These are phyloP conservation scores for Potamilus streckersoni DNA, from an alignment of 1,140 invertebrate species.

Conservation along the genomic window DNA sequence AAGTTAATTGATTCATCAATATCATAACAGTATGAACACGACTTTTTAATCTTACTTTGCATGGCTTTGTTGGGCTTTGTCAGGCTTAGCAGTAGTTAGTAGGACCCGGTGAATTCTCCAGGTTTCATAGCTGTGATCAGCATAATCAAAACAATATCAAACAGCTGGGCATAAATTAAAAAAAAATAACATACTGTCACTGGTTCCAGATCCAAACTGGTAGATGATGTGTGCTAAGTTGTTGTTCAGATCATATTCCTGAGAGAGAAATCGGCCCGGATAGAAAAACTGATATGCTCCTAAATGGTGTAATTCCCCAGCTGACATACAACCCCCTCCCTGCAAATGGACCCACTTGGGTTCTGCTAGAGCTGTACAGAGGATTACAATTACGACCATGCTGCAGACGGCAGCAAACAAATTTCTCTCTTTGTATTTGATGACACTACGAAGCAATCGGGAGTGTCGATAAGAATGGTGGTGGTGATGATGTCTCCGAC, in stretches of 20 bases:
- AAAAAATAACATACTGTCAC: slow-evolving; percentile 43
- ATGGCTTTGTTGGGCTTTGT: too few species aligned
- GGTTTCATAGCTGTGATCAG: slow-evolving; percentile 63
- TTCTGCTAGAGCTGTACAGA: slow-evolving; percentile 60
- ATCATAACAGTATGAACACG: too few species aligned
- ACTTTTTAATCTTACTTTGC: too few species aligned
- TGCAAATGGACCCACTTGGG: slow-evolving; percentile 55
- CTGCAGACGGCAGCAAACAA: slow-evolving; percentile 58
- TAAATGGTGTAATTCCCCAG: slow-evolving; percentile 42
- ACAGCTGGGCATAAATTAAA: slow-evolving; percentile 57
- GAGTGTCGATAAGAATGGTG: slow-evolving; percentile 28
- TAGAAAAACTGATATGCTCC: slow-evolving; percentile 62
- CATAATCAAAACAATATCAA: slow-evolving; percentile 61
- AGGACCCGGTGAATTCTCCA: slow-evolving; percentile 45
- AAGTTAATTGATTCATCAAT: too few species aligned
- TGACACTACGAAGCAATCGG: slow-evolving; percentile 34
- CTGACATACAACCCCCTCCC: slow-evolving; percentile 44
- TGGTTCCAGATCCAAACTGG: slow-evolving; percentile 40
- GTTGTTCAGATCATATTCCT: slow-evolving; percentile 12
- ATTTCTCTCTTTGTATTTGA: slow-evolving; percentile 59
- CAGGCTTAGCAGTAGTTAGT: too few species aligned
- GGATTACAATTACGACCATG: slow-evolving; percentile 59
- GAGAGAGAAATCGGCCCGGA: slow-evolving; percentile 45
- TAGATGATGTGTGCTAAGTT: slow-evolving; percentile 31
- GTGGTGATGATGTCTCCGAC: slow-evolving; percentile 38